phyloP scores from a whole-genome alignment of 92 coral and sea anemone genomes.

The Epizoanthus fatuus region DNA sequence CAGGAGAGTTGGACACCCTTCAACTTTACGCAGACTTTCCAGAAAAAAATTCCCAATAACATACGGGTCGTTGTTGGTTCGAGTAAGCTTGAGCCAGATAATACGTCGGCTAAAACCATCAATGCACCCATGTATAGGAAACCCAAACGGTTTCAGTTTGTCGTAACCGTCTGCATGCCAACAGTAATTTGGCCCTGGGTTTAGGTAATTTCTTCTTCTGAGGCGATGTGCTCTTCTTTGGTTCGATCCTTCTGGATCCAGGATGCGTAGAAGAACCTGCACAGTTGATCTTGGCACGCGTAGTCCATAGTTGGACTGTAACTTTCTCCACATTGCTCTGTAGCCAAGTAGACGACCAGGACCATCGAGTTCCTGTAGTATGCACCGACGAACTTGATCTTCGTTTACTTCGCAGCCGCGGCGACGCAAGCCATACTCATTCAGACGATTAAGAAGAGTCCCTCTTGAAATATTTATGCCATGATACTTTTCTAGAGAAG shows the following conservation, averaged over 20 bases:
- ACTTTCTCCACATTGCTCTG: neutral
- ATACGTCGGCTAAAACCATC: no score
- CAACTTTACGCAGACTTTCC: no score
- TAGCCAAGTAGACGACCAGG: neutral
- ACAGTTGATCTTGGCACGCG: conserved; percentile 26
- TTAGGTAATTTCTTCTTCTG: conserved; percentile 7
- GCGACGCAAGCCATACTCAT: conserved; percentile 24
- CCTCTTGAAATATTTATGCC: conserved; percentile 13
- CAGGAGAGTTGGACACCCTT: no score
- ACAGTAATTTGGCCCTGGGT: no score
- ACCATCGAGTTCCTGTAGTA: conserved; percentile 36
- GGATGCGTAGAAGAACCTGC: neutral
- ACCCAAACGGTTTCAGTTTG: no score
- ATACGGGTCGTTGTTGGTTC: no score
- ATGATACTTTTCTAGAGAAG: conserved; percentile 23
- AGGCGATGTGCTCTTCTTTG: conserved; percentile 21
- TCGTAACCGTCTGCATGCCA: no score
- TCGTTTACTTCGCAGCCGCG: conserved; percentile 34
- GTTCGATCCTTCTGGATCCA: conserved; percentile 28
- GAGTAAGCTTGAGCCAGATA: no score
- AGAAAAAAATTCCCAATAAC: no score
- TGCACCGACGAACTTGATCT: neutral
- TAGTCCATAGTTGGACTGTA: neutral
- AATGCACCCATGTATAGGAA: no score
- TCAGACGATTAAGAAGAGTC: conserved; percentile 22